Percentiles rank a stretch among this genome's conserved stretches.
Evolutionary conservation across 2,797 vertebrate species (phyloP).

Genomic region (Enteromius viviparus): DNA sequence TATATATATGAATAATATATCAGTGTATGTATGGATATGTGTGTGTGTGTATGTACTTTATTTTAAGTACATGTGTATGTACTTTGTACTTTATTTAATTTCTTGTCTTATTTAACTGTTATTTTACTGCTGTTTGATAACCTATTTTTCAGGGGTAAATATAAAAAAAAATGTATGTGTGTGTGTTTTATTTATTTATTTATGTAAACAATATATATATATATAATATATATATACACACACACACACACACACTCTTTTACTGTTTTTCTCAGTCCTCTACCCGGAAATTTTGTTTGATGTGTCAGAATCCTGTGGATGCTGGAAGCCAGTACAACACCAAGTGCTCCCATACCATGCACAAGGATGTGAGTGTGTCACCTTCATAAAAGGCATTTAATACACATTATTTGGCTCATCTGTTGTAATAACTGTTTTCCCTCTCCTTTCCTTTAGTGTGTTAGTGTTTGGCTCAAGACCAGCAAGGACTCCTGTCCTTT

Average conservation of each 20-base stretch:
- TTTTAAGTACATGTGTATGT: too few relatives aligned
- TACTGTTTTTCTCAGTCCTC: not conserved
- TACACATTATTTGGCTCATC: not conserved
- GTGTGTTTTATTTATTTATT: too few relatives aligned
- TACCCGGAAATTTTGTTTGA: conserved; percentile 85
- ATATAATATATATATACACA: too few relatives aligned
- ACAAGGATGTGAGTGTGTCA: conserved; percentile 80
- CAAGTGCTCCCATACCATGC: conserved; percentile 85
- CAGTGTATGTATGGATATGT: too few relatives aligned
- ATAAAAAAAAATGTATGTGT: too few relatives aligned
- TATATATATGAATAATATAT: too few relatives aligned
- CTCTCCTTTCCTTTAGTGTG: conserved; percentile 79
- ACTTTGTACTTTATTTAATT: too few relatives aligned
- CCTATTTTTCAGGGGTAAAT: too few relatives aligned
- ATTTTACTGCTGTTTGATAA: too few relatives aligned
- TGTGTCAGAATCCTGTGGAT: conserved; percentile 90
- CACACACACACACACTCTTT: not conserved
- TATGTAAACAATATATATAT: not conserved
- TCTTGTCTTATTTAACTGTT: too few relatives aligned
- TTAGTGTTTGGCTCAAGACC: conserved; percentile 89
- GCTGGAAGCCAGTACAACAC: conserved; percentile 83
- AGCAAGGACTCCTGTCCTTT: conserved; percentile 92
- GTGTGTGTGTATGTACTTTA: too few relatives aligned
- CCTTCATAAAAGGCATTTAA: not conserved
- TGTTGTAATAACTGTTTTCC: not conserved